These are phyloP conservation scores for Limenitis camilla DNA, from an alignment of 2,888 invertebrate species.

Conservation along the genomic window DNA sequence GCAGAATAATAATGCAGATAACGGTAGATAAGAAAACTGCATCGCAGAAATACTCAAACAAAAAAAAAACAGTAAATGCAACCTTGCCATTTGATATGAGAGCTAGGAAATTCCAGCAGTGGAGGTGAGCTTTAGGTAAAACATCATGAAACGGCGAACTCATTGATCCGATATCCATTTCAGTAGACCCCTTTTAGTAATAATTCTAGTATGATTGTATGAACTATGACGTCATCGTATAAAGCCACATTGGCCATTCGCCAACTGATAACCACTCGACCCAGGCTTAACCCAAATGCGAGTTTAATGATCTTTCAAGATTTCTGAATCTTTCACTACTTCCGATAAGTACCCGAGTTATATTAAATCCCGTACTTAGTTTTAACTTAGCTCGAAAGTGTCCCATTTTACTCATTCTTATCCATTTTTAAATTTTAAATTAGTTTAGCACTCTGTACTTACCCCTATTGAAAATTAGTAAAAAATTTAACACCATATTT, in stretches of 20 bases:
- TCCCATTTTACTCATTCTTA: too few relatives aligned
- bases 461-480: slow-evolving; percentile 1
- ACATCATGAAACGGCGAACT: too few relatives aligned
- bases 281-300: slow-evolving; percentile 52
- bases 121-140: too few relatives aligned
- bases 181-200: slow-evolving; percentile 15
- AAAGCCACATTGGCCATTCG: slow-evolving; percentile 54
- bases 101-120: too few relatives aligned
- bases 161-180: slow-evolving; percentile 7
- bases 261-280: slow-evolving; percentile 65
- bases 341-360: slow-evolving; percentile 26
- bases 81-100: too few relatives aligned
- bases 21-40: too few relatives aligned
- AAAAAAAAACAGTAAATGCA: too few relatives aligned
- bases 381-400: too few relatives aligned
- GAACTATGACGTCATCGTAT: slow-evolving; percentile 46
- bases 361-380: slow-evolving; percentile 1
- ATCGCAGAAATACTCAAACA: too few relatives aligned
- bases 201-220: slow-evolving; percentile 25
- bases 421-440: too few relatives aligned
- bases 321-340: slow-evolving; percentile 40
- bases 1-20: too few relatives aligned
- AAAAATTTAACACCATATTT: slow-evolving; percentile 1
- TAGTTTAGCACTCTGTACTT: too few relatives aligned
- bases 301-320: slow-evolving; percentile 60